Base-by-base conservation (phyloP, 2,113 vertebrate species). In the Salvator merianae region DNA sequence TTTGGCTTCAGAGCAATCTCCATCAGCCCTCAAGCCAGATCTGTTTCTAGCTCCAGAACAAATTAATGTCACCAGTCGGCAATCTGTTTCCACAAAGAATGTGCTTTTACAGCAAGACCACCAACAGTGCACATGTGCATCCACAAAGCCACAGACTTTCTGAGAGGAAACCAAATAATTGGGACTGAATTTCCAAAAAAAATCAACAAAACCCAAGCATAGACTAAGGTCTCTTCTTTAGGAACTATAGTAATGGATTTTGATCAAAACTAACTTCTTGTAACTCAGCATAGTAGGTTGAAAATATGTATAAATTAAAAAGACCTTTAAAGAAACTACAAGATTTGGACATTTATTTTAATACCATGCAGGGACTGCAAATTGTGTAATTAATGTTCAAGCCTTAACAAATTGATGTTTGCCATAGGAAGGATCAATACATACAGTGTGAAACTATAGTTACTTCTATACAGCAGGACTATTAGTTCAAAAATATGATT, bases 71-170 rank as follows among this genome's bases (percentile, higher is more conserved):
- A 18, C 65, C n/a, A 70, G 40, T 70, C 43, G 66, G 78, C 78
- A 79, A 43, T 66, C 63, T 50, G 32, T 70, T 81, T 70, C 66
- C 79, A 53, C 65, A 70, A 70, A 70, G 32, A 81, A 81, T 81
- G 79, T 81, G 79, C 66, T 81, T 81, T 70, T 70, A 36, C 22
- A 53, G 32, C 47, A 81, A 53, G 79, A 70, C 79, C 66, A 81
- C 79, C 79, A 81, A 55, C 79, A 36, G 79, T 53, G 65, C n/a
- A 70, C 66, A 81, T 36, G n/a, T 70, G 79, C 3, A 3, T 70
- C 22, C n/a, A 70, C 66, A 30, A 50, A 80, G 78, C 78, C 79
- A 81, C 66, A 81, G 66, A 26, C 79, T 70, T 40, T 47, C 43
- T 22, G 6, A 81, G 30, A 70, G 66, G 79, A 81, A 81, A 70